Evolutionary conservation across 2,888 invertebrate genomes (phyloP).

Genomic region (Plusia festucae): DNA sequence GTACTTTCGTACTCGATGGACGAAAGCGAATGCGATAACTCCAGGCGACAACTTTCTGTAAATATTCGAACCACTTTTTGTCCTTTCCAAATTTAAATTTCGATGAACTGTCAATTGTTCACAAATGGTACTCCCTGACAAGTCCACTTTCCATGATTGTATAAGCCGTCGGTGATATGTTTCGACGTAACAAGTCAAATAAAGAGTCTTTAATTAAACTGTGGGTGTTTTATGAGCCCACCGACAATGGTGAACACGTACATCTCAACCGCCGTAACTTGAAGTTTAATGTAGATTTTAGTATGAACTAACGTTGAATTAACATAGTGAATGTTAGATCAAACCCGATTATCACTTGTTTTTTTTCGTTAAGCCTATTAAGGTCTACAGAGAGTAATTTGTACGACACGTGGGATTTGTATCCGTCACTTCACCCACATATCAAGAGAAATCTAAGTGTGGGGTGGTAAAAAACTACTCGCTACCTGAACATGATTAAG

Average conservation of each 20-base stretch:
- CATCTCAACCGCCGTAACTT: constrained; percentile 21
- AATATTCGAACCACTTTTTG: constrained; percentile 84
- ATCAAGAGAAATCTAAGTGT: constrained; percentile 7
- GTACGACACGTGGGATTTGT: background rate
- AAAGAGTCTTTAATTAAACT: constrained; percentile 78
- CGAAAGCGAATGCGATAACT: constrained; percentile 84
- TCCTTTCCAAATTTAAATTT: constrained; percentile 82
- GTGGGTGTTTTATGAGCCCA: constrained; percentile 72
- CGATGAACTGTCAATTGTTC: constrained; percentile 82
- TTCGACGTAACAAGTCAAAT: constrained; percentile 74
- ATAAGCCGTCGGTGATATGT: constrained; percentile 64
- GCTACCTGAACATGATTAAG: constrained; percentile 8
- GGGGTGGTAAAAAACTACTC: constrained; percentile 1
- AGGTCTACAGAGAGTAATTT: background rate
- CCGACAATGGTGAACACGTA: constrained; percentile 44
- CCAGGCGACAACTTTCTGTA: constrained; percentile 85
- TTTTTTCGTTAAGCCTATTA: background rate
- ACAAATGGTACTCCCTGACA: constrained; percentile 72
- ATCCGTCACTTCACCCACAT: constrained; percentile 25
- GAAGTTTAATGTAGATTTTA: constrained; percentile 5
- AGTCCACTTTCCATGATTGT: constrained; percentile 85
- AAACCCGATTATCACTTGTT: background rate
- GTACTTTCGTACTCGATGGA: constrained; percentile 82
- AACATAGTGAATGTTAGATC: constrained; percentile 2
- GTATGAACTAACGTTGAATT: constrained; percentile 4